Evolutionary conservation across 2,888 invertebrate genomes (phyloP).

Genomic region (Agrilus biguttatus): DNA sequence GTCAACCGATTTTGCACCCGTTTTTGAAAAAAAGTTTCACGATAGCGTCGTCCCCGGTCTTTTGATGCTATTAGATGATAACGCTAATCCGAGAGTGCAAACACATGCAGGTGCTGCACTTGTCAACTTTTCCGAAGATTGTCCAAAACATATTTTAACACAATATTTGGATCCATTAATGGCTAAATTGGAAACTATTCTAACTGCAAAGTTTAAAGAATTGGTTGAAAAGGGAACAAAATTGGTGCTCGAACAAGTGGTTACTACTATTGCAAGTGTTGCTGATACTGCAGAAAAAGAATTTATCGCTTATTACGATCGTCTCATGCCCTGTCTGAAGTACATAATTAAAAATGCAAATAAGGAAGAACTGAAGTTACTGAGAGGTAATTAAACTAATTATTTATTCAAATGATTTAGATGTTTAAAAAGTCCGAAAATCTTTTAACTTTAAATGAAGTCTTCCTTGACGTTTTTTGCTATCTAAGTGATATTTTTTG

Average conservation of each 20-base stretch:
- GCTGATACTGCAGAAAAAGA: slow-evolving; percentile 97
- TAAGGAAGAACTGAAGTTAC: slow-evolving; percentile 71
- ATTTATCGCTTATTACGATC: slow-evolving; percentile 88
- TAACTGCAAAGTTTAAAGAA: slow-evolving; percentile 88
- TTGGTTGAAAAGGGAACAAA: slow-evolving; percentile 89
- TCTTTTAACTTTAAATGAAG: too few species aligned
- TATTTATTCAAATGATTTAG: not conserved
- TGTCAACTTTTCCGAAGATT: slow-evolving; percentile 98
- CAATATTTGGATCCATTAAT: slow-evolving; percentile 86
- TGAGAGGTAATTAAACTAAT: slow-evolving; percentile 48
- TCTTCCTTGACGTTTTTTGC: too few species aligned
- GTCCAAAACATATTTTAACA: slow-evolving; percentile 85
- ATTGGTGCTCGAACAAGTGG: slow-evolving; percentile 91
- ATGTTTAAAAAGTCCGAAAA: too few species aligned
- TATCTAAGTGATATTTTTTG: not conserved
- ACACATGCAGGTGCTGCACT: slow-evolving; percentile 81
- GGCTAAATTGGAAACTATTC: slow-evolving; percentile 75
- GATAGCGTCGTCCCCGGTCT: slow-evolving; percentile 87
- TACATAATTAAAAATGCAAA: slow-evolving; percentile 93
- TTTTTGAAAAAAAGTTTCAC: slow-evolving; percentile 96
- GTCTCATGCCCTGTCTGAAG: slow-evolving; percentile 86
- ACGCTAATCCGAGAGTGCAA: slow-evolving; percentile 84
- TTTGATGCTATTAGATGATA: slow-evolving; percentile 77
- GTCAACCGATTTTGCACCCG: slow-evolving; percentile 95
- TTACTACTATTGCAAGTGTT: slow-evolving; percentile 97